These are phyloP conservation scores for Hozukius guyotensis DNA, from an alignment of 2,797 vertebrate species.

Conservation along the genomic window DNA sequence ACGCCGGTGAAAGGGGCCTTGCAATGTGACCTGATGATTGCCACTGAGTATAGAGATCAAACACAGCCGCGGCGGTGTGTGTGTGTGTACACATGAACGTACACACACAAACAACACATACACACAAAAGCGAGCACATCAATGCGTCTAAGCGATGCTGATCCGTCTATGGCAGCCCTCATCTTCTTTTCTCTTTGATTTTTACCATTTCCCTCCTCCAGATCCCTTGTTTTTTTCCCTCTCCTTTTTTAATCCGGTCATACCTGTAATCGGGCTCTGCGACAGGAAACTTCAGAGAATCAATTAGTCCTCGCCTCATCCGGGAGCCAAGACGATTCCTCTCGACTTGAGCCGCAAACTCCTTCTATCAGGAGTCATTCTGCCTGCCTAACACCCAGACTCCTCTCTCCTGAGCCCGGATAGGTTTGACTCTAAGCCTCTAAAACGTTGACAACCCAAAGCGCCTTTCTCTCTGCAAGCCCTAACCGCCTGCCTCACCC, in stretches of 20 bases:
- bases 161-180: conserved; percentile 82
- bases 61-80: conserved; percentile 45
- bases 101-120: conserved; percentile 49
- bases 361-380: conserved; percentile 89
- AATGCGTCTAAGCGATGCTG: conserved; percentile 71
- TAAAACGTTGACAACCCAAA: conserved; percentile 89
- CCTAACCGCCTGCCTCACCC: conserved; percentile 80
- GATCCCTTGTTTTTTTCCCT: conserved; percentile 79
- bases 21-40: conserved; percentile 80
- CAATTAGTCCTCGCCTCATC: conserved; percentile 87
- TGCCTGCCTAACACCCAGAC: conserved; percentile 87
- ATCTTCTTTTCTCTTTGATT: conserved; percentile 82
- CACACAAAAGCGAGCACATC: conserved; percentile 71
- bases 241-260: conserved; percentile 82
- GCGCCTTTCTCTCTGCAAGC: conserved; percentile 83
- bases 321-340: conserved; percentile 86
- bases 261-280: conserved; percentile 85
- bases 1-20: conserved; percentile 57
- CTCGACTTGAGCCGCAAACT: conserved; percentile 88
- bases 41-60: conserved; percentile 73
- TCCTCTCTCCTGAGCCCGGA: conserved; percentile 87
- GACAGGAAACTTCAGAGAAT: conserved; percentile 87
- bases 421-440: conserved; percentile 89
- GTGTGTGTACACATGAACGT: conserved; percentile 30
- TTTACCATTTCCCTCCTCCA: conserved; percentile 79